Evolutionary conservation across 2,888 invertebrate genomes (phyloP).

Genomic region (Drosophila pseudotakahashii): DNA sequence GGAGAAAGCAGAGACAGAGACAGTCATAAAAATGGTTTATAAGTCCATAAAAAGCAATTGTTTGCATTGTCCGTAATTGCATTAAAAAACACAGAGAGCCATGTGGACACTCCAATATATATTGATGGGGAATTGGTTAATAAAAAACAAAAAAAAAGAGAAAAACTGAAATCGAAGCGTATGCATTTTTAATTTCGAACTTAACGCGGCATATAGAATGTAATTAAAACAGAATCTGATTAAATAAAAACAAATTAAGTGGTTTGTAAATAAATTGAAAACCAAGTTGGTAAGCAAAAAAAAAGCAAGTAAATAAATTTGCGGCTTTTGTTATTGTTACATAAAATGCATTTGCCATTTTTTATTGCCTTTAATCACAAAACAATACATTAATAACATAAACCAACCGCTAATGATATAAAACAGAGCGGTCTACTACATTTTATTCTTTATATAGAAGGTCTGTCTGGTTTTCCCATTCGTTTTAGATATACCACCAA

Average conservation of each 20-base stretch:
- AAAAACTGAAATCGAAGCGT: constrained; percentile 41
- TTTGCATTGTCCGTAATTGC: constrained; percentile 73
- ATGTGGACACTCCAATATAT: constrained; percentile 34
- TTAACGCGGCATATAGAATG: constrained; percentile 69
- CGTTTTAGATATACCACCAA: neutral
- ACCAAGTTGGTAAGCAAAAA: constrained; percentile 29
- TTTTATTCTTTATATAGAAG: neutral
- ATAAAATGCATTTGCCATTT: constrained; percentile 20
- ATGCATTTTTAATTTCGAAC: constrained; percentile 71
- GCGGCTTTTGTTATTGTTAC: constrained; percentile 45
- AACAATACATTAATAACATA: constrained; percentile 37
- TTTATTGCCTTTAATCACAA: constrained; percentile 3
- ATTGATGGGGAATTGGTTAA: constrained; percentile 39
- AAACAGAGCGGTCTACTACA: neutral
- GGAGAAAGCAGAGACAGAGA: constrained; percentile 26
- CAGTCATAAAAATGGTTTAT: constrained; percentile 46
- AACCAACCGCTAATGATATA: constrained; percentile 24
- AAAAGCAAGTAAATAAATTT: constrained; percentile 53
- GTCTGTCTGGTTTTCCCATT: neutral
- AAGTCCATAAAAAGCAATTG: constrained; percentile 65
- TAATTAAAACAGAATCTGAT: constrained; percentile 80
- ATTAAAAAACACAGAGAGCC: constrained; percentile 66
- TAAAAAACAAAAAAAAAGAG: constrained; percentile 6
- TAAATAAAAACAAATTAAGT: constrained; percentile 82
- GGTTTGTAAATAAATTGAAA: constrained; percentile 82